Evolutionary conservation across 2,888 invertebrate genomes (phyloP), one percentile per base, ranked within the genome.

Genomic region (Thecophora atra): DNA sequence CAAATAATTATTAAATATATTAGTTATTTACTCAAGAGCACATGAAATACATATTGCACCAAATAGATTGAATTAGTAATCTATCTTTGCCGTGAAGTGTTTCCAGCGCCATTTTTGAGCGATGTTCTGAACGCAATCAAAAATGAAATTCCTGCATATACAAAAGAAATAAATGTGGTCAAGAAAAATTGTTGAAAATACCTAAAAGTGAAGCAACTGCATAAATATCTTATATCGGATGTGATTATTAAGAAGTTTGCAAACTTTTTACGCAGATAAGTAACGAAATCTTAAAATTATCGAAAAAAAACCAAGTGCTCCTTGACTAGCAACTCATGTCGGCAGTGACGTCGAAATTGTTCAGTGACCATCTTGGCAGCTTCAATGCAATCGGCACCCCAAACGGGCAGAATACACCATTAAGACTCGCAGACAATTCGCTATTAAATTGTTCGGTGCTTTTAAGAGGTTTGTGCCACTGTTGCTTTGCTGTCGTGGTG

Each of bases 81-180:
- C 26, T 17, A 24, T 70, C 63, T 24, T 68, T 17, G n/a, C 37
- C 62, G 70, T 70, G 62, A 52, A 51, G 51, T 63, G 51, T 47
- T 70, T 67, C 47, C 51, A 42, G 13, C 30, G 52, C 60, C 51
- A 24, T 60, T 28, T n/a, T 60, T 15, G 15, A 69, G 60, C 7
- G 19, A 60, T 44, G 52, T 44, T 69, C 28, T 69, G 24, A 60
- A 60, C 17, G 30, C 47, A 70, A 62, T 60, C 28, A 30, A 60
- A 63, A 68, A 37, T 44, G 37, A 62, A 69, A 69, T 69, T 69
- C 60, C 51, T 28, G 13, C 19, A 62, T 47, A 42, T 52, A 62
- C 8, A 28, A 37, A 24, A n/a, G 26, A 47, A 62, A 54, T 63
- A 63, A 63, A n/a, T 51, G 17, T 13, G 17, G 37, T 17, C 62